Conservation (phyloP, 2,113 vertebrate species). For the Romanogobio albipinnatus region DNA sequence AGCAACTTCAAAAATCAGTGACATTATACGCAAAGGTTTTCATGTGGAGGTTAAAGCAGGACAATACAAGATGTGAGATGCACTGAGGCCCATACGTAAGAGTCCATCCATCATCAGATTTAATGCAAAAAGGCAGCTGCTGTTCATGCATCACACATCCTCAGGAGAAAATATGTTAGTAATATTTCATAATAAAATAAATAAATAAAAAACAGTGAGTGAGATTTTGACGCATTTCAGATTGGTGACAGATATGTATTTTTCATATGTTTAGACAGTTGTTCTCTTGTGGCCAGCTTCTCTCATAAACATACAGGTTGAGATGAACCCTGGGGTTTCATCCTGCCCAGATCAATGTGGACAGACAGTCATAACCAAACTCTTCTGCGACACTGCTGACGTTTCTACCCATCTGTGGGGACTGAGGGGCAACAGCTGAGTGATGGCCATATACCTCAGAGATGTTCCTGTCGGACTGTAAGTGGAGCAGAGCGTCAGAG, state of each 20-base stretch:
- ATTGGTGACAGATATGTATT: not conserved
- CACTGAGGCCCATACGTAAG: not conserved
- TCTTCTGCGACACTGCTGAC: not conserved
- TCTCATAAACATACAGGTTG: slow-evolving; percentile 28
- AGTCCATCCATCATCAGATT: not conserved
- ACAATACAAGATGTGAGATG: not conserved
- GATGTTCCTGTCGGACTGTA: not conserved
- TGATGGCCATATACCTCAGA: slow-evolving; percentile 18
- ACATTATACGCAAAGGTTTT: not conserved
- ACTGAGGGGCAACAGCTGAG: not conserved
- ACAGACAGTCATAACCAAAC: slow-evolving; percentile 27
- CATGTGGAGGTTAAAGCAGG: not conserved
- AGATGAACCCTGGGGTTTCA: not conserved
- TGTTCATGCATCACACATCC: not conserved
- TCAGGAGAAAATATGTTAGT: not conserved
- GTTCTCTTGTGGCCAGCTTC: not conserved
- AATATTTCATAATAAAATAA: not conserved
- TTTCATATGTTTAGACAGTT: not conserved
- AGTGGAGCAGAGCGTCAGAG: slow-evolving; percentile 20
- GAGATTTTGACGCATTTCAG: not conserved
- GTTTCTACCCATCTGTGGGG: not conserved
- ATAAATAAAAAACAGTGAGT: not conserved
- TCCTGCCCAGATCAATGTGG: slow-evolving; percentile 12
- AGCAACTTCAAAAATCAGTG: not conserved
- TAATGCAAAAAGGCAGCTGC: not conserved